A percentile compares a stretch with the other conserved stretches of the same genome.
phyloP scores from a whole-genome alignment of 1,140 invertebrate genomes.

The Chionoecetes opilio region DNA sequence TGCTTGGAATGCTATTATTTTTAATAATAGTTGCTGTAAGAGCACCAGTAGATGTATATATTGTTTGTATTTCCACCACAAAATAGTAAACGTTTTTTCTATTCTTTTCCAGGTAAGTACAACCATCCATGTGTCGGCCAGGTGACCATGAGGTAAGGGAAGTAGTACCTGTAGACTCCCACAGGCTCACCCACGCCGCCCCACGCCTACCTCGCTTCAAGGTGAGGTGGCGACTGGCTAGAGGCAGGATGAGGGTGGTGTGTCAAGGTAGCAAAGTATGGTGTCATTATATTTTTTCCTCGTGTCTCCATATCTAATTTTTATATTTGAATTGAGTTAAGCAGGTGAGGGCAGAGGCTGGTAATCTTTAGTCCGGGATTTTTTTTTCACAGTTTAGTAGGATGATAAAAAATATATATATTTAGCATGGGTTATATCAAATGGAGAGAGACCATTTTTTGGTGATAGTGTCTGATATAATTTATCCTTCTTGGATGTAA shows the following conservation, averaged over 20 bases:
- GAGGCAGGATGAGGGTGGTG: not conserved
- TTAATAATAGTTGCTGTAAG: not conserved
- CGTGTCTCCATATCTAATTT: no score
- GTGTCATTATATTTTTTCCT: no score
- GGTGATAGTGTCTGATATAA: no score
- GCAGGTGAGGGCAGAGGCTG: no score
- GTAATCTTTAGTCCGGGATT: no score
- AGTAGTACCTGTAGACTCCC: not conserved
- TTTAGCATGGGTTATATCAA: no score
- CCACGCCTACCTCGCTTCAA: not conserved
- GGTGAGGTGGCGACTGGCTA: not conserved
- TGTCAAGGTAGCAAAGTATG: no score
- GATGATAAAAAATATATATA: no score
- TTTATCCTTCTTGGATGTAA: no score
- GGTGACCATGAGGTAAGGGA: constrained; percentile 10
- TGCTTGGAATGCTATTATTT: not conserved
- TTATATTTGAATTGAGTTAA: no score
- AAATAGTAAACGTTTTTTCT: not conserved
- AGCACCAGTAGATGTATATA: not conserved
- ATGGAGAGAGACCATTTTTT: no score
- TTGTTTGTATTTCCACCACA: not conserved
- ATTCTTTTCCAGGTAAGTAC: constrained; percentile 3
- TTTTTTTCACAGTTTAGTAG: no score
- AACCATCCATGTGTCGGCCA: not conserved
- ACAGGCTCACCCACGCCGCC: not conserved